Conservation (phyloP, 2,888 invertebrate genomes). For the Microctonus aethiopoides region DNA sequence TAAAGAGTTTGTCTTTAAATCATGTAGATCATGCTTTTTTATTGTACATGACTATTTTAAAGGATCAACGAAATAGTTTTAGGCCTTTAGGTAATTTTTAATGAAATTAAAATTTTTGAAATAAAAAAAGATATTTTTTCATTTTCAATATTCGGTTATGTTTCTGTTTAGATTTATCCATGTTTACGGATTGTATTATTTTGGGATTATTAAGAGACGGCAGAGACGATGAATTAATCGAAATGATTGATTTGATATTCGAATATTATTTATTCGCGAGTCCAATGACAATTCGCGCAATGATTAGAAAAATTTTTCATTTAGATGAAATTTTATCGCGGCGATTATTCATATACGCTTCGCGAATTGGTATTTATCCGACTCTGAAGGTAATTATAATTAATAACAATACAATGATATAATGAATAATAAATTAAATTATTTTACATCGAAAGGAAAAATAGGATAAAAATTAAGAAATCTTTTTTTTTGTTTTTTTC, state of each 20-base stretch:
- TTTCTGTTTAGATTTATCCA: slow-evolving; percentile 45
- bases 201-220: slow-evolving; percentile 36
- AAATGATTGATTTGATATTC: slow-evolving; percentile 44
- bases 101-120: too few species aligned
- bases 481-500: too few species aligned
- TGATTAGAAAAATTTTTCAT: slow-evolving; percentile 45
- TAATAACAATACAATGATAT: background rate
- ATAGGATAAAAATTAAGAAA: slow-evolving; percentile 12
- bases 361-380: slow-evolving; percentile 49
- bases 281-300: slow-evolving; percentile 43
- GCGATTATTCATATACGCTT: slow-evolving; percentile 50
- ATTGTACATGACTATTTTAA: slow-evolving; percentile 49
- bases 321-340: slow-evolving; percentile 45
- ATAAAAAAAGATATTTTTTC: too few species aligned
- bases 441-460: slow-evolving; percentile 31
- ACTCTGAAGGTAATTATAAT: slow-evolving; percentile 39
- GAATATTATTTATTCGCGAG: slow-evolving; percentile 43
- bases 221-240: slow-evolving; percentile 36
- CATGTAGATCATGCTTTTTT: slow-evolving; percentile 46
- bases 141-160: background rate
- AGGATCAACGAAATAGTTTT: slow-evolving; percentile 49
- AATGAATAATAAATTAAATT: background rate
- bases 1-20: slow-evolving; percentile 46
- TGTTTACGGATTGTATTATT: slow-evolving; percentile 46
- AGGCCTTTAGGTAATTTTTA: slow-evolving; percentile 56